Evolutionary conservation across 2,888 invertebrate species (phyloP).

Genomic region (Enoplolaimus lenunculus): DNA sequence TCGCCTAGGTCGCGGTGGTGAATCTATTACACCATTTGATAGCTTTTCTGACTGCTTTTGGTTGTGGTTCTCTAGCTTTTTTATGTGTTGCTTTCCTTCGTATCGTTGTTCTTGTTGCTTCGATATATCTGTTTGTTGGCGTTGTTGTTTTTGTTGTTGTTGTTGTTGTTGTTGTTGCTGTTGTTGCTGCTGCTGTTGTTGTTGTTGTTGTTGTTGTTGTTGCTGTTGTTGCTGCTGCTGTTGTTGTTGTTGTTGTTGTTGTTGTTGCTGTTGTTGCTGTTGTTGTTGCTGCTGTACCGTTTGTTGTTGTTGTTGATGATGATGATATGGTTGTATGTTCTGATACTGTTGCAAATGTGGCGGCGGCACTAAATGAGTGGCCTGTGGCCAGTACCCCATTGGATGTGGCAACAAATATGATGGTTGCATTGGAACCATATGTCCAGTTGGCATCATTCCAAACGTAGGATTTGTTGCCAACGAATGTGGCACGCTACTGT

Average conservation of each 20-base stretch:
- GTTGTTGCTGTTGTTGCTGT: slow-evolving; percentile 15
- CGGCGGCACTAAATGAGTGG: not conserved
- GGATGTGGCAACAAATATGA: no score
- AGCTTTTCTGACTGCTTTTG: slow-evolving; percentile 5
- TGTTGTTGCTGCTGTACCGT: slow-evolving; percentile 8
- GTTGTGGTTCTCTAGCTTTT: not conserved
- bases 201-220: slow-evolving; percentile 16
- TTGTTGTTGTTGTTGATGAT: slow-evolving; percentile 3
- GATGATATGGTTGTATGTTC: slow-evolving; percentile 2
- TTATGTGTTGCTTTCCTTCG: not conserved
- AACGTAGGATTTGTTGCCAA: no score
- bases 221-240: slow-evolving; percentile 13
- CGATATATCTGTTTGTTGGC: slow-evolving; percentile 2
- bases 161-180: no score
- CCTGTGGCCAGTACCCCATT: no score
- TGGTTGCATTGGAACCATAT: no score
- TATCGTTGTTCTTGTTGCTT: slow-evolving; percentile 11
- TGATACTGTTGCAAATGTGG: slow-evolving; percentile 6
- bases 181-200: not conserved
- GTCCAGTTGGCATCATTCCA: no score
- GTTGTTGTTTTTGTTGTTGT: no score
- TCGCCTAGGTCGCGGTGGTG: no score
- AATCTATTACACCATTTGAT: no score
- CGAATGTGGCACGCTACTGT: no score
- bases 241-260: slow-evolving; percentile 16